Evolutionary conservation across 1,140 invertebrate species (phyloP), one percentile per base, ranked within the genome.

Genomic region (Leptoteleia sp.): DNA sequence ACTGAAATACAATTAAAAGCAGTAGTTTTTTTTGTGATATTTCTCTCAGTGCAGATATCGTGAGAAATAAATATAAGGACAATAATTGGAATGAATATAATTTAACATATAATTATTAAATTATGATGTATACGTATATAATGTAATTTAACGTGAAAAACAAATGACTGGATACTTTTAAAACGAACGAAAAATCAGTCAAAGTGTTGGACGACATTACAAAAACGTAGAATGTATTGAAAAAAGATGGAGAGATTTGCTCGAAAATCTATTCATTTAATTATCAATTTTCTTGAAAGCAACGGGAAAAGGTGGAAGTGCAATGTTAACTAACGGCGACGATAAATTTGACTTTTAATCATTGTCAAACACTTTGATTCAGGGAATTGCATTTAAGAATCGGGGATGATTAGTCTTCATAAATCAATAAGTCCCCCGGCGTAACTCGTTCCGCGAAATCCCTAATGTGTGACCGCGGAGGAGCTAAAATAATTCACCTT

Each of bases 371-470:
- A 15, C 33, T 54, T 54, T 38, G 35, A 54, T 54, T 54, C 50
- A 22, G 11, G 11, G 11, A 54, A 59, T 43, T 11, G n/a, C 54
- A 59, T 31, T 61, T 61, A 35, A 61, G 47, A 61, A 61, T 25
- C 16, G 42, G 29, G 17, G 13, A 27, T 61, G 27, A 59, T 59
- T 59, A 59, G n/a, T 31, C 54, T 35, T 9, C 17, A 11, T 40
- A 13, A 62, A 48, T 38, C 43, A 62, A 25, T 62, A 48, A 19
- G n/a, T n/a, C 38, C 27, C 38, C 16, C 38, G 11, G 27, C 1
- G 33, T 11, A 54, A 17, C 19, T 8, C 11, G 33, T 25, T 19
- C 19, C 2, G 19, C 7, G 17, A 48, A 48, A 48, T 48, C 27
- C 27, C 15, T 17, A 48, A 33, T 8, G 45, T 33, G 45, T 48